Evolutionary conservation across 2,797 vertebrate species (phyloP).

Genomic region (Premnoplex brunnescens): DNA sequence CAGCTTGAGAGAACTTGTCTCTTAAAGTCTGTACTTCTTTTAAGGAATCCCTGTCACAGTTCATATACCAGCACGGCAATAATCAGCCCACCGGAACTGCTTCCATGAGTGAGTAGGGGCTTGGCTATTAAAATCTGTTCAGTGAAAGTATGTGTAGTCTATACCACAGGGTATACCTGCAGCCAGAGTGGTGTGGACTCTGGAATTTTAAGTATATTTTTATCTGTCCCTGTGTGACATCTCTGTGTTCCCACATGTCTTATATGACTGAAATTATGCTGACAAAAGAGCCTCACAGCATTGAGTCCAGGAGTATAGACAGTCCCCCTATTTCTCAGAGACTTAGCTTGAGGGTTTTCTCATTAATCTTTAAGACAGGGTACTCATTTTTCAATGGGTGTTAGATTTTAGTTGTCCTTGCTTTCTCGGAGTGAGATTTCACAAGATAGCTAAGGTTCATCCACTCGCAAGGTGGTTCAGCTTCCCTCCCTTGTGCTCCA

Average conservation of each 20-base stretch:
- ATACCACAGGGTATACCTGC: background rate
- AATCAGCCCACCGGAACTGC: rapidly evolving
- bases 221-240: rapidly evolving
- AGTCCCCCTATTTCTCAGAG: background rate
- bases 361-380: background rate
- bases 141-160: background rate
- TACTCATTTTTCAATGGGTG: background rate
- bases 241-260: background rate
- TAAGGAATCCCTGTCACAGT: background rate
- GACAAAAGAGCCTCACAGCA: background rate
- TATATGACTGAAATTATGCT: background rate
- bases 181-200: background rate
- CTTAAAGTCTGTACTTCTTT: background rate
- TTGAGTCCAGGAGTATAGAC: background rate
- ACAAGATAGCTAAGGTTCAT: background rate
- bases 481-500: background rate
- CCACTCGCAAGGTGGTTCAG: background rate
- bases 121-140: background rate
- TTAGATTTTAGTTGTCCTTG: background rate
- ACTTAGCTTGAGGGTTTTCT: background rate
- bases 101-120: background rate
- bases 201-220: background rate
- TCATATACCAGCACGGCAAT: background rate
- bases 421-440: background rate
- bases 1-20: background rate